Percentiles rank a stretch among this genome's conserved stretches.
Conservation (phyloP, 1,140 invertebrate genomes). For the Cepaea nemoralis region DNA sequence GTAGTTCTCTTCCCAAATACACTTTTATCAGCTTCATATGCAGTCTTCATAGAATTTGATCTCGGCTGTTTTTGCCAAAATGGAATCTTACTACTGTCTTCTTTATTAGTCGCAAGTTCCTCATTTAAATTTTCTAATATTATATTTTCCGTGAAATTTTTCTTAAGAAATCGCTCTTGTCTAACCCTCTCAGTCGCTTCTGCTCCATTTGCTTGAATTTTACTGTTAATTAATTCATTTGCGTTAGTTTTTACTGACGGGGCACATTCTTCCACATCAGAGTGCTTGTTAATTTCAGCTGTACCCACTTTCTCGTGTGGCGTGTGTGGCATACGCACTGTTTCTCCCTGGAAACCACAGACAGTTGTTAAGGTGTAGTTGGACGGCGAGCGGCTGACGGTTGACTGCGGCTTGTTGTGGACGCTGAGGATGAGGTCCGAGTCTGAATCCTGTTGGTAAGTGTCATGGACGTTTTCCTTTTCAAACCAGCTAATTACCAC, state of each 20-base stretch:
- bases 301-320: not conserved
- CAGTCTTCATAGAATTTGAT: not conserved
- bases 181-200: not conserved
- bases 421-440: not conserved
- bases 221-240: not conserved
- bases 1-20: not conserved
- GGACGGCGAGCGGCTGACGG: not conserved
- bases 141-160: not conserved
- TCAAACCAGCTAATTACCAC: not conserved
- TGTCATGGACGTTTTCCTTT: not conserved
- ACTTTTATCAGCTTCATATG: not conserved
- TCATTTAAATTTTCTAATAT: too few species aligned
- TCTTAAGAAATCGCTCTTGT: not conserved
- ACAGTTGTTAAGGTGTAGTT: not conserved
- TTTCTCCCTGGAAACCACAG: not conserved
- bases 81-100: not conserved
- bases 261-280: not conserved
- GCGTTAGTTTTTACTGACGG: not conserved
- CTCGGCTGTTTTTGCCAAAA: not conserved
- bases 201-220: not conserved
- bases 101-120: not conserved
- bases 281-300: not conserved
- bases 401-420: not conserved
- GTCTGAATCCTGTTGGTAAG: not conserved
- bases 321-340: not conserved